Conservation (phyloP, 1,140 invertebrate genomes). For the Drosophila orena region DNA sequence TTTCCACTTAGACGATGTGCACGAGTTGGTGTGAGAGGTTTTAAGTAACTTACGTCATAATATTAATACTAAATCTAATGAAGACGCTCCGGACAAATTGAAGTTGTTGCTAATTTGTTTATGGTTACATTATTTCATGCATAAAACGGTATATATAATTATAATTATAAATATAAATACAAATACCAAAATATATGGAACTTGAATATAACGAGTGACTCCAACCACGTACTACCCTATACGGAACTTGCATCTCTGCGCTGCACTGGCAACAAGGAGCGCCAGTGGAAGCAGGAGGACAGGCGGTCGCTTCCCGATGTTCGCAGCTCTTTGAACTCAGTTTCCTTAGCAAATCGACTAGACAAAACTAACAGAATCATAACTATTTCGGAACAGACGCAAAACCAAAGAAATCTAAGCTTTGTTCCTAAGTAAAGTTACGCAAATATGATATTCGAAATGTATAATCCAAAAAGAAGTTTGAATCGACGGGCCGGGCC, state of each 20-base stretch:
- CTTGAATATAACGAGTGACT: slow-evolving; percentile 54
- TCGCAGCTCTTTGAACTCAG: slow-evolving; percentile 80
- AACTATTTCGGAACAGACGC: slow-evolving; percentile 46
- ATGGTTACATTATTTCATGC: slow-evolving; percentile 84
- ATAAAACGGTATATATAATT: slow-evolving; percentile 60
- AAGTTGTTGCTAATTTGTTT: slow-evolving; percentile 84
- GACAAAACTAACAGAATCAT: slow-evolving; percentile 18
- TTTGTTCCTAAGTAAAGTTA: slow-evolving; percentile 74
- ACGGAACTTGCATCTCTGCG: slow-evolving; percentile 41
- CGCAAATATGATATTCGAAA: slow-evolving; percentile 62
- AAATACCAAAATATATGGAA: slow-evolving; percentile 54
- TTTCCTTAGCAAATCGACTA: slow-evolving; percentile 62
- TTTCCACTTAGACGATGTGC: slow-evolving; percentile 50
- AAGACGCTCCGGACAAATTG: slow-evolving; percentile 76
- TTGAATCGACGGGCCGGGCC: slow-evolving; percentile 28
- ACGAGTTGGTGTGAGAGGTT: slow-evolving; percentile 42
- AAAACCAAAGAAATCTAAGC: slow-evolving; percentile 57
- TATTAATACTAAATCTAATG: slow-evolving; percentile 62
- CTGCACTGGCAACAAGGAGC: slow-evolving; percentile 74
- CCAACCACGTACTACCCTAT: slow-evolving; percentile 43
- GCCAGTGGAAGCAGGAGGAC: slow-evolving; percentile 52
- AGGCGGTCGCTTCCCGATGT: slow-evolving; percentile 64
- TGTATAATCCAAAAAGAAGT: slow-evolving; percentile 69
- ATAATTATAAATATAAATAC: slow-evolving; percentile 44
- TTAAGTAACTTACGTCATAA: slow-evolving; percentile 76